Conservation (phyloP, 2,113 vertebrate species). For the Gobiocypris rarus region DNA sequence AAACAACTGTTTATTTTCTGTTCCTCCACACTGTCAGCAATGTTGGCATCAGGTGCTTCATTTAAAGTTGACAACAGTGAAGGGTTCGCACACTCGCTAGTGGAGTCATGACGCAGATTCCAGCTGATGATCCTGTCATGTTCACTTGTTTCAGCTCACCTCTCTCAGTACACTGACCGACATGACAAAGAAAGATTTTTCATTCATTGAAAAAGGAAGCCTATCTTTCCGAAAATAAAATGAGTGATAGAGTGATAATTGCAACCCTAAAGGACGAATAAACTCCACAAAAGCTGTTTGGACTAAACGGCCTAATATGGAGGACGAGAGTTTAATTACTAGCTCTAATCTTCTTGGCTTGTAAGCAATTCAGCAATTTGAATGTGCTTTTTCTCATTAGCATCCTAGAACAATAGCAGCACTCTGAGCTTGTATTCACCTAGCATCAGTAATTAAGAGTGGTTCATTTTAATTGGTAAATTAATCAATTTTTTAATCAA, state of each 20-base stretch:
- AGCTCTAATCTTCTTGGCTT: constrained; percentile 26
- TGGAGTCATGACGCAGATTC: constrained; percentile 41
- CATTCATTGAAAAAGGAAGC: neutral
- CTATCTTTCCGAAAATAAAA: neutral
- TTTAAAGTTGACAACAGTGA: constrained; percentile 32
- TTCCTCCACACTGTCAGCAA: constrained; percentile 30
- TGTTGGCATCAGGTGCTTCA: constrained; percentile 31
- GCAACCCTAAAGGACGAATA: neutral
- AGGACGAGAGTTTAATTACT: constrained; percentile 37
- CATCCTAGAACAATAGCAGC: constrained; percentile 30
- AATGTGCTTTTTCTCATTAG: constrained; percentile 24
- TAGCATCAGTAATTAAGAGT: constrained; percentile 20
- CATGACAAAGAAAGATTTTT: neutral
- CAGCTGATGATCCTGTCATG: constrained; percentile 46
- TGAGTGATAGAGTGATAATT: neutral
- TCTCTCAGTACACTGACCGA: constrained; percentile 3
- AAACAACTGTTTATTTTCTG: constrained; percentile 48
- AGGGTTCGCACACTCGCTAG: constrained; percentile 7
- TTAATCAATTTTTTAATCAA: neutral
- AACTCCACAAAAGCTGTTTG: constrained; percentile 15
- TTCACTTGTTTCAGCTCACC: constrained; percentile 29
- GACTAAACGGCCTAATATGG: constrained; percentile 19
- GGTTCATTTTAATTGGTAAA: neutral
- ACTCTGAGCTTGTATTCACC: constrained; percentile 19
- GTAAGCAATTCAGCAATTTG: constrained; percentile 10